Evolutionary conservation across 2,888 invertebrate genomes (phyloP).

Genomic region (Lamellibrachia columna): DNA sequence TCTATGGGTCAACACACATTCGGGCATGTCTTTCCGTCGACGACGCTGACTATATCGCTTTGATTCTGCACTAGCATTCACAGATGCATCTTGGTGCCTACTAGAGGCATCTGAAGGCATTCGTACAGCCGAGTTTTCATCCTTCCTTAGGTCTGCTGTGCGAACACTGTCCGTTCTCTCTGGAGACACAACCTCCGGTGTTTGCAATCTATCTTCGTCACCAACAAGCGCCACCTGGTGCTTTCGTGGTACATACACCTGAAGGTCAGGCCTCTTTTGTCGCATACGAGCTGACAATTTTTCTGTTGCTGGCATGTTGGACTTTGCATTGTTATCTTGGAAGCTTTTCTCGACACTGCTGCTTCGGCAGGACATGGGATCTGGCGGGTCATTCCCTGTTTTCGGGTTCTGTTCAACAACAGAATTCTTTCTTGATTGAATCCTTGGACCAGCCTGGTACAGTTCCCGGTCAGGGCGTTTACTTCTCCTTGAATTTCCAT

Average conservation of each 20-base stretch:
- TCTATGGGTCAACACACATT: not conserved
- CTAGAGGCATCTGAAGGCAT: not conserved
- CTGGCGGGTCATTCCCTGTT: not conserved
- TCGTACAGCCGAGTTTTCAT: not conserved
- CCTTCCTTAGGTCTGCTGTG: not conserved
- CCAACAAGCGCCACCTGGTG: slow-evolving; percentile 13
- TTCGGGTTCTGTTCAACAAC: slow-evolving; percentile 9
- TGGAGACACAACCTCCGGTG: not conserved
- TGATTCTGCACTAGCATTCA: not conserved
- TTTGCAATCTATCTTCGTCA: not conserved
- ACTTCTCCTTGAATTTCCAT: not conserved
- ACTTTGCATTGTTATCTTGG: not conserved
- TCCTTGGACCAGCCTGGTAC: slow-evolving; percentile 3
- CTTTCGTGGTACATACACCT: slow-evolving; percentile 29
- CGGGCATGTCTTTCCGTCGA: not conserved
- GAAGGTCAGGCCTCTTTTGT: slow-evolving; percentile 30
- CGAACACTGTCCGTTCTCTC: not conserved
- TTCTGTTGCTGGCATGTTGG: not conserved
- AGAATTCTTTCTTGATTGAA: not conserved
- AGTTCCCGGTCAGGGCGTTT: slow-evolving; percentile 24
- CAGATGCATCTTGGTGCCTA: not conserved
- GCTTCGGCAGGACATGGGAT: not conserved
- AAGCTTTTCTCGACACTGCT: slow-evolving; percentile 6
- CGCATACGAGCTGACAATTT: slow-evolving; percentile 17
- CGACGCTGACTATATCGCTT: not conserved